Percentiles rank a stretch among this genome's conserved stretches.
Conservation (phyloP, 2,113 vertebrate genomes). For the Gulo gulo region DNA sequence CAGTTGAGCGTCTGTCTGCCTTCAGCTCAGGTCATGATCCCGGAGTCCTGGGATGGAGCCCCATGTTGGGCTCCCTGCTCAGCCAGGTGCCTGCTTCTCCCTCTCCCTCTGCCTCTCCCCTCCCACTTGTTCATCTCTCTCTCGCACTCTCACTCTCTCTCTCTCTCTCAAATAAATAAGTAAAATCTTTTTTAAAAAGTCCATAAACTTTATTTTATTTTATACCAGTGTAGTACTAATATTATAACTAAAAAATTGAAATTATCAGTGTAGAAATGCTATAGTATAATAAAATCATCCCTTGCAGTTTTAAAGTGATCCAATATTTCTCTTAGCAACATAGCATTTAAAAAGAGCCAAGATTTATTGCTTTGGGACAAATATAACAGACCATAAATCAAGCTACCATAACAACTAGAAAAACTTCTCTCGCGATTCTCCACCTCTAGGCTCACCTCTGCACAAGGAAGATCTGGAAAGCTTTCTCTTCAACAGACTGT, state of each 20-base stretch:
- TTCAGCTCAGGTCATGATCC: neutral
- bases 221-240: neutral
- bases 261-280: neutral
- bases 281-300: neutral
- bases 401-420: neutral
- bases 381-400: constrained; percentile 55
- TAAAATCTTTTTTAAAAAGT: neutral
- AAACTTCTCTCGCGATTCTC: constrained; percentile 9
- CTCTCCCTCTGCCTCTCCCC: neutral
- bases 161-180: neutral
- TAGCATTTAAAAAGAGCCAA: constrained; percentile 18
- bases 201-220: neutral
- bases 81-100: neutral
- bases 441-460: constrained; percentile 44
- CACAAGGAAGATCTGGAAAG: constrained; percentile 22
- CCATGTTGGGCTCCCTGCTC: neutral
- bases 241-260: neutral
- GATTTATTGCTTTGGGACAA: constrained; percentile 31
- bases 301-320: neutral
- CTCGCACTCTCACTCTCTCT: neutral
- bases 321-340: neutral
- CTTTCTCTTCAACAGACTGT: neutral
- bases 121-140: neutral
- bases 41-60: neutral
- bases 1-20: neutral